Evolutionary conservation across 2,113 vertebrate genomes (phyloP).

Genomic region (Aramus guarauna): DNA sequence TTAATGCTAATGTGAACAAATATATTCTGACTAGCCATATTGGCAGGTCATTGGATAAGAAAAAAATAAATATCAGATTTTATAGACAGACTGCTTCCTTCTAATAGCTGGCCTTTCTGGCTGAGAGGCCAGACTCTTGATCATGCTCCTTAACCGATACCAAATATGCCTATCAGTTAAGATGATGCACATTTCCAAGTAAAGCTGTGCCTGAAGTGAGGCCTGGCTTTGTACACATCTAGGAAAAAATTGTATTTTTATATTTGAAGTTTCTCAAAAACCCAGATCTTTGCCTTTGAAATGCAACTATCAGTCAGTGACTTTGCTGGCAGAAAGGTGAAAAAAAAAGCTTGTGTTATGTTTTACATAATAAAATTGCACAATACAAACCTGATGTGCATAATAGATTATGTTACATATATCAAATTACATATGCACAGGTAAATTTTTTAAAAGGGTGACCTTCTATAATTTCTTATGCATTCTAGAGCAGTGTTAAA

Average conservation of each 20-base stretch:
- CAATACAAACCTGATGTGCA: conserved; percentile 17
- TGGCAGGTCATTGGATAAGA: not conserved
- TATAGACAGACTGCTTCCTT: not conserved
- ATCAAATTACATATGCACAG: conserved; percentile 64
- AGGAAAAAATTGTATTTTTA: not conserved
- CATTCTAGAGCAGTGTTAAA: conserved; percentile 77
- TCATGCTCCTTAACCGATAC: not conserved
- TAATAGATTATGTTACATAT: conserved; percentile 61
- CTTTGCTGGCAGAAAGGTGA: not conserved
- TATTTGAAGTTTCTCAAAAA: not conserved
- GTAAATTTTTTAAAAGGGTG: conserved; percentile 66
- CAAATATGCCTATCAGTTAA: not conserved
- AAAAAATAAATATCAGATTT: not conserved
- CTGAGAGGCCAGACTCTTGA: not conserved
- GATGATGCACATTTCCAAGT: not conserved
- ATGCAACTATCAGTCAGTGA: not conserved
- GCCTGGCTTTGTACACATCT: not conserved
- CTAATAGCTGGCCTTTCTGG: not conserved
- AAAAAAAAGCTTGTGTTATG: not conserved
- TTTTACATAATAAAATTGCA: not conserved
- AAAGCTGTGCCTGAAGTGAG: not conserved
- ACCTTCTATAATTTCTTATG: conserved; percentile 80
- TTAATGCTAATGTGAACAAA: not conserved
- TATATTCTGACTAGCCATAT: not conserved
- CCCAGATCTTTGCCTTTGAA: not conserved